Evolutionary conservation across 2,888 invertebrate genomes (phyloP).

Genomic region (Zygaena filipendulae): DNA sequence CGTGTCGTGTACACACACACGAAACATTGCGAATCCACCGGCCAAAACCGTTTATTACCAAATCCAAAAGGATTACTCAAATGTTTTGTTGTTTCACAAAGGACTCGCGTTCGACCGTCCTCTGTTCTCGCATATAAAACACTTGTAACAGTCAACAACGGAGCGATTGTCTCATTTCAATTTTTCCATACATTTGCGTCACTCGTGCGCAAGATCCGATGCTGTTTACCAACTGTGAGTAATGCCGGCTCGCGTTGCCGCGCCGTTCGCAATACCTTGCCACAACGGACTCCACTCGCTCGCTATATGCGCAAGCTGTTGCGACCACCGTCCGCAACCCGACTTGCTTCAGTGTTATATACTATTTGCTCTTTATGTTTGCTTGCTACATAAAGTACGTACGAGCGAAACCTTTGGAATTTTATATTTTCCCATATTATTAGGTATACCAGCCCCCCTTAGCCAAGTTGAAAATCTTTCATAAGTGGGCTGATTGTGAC

Average conservation of each 20-base stretch:
- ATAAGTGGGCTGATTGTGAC: too few species aligned
- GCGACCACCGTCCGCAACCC: constrained; percentile 31
- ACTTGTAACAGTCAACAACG: constrained; percentile 23
- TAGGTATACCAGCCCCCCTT: constrained; percentile 6
- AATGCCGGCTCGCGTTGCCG: constrained; percentile 39
- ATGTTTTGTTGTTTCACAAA: constrained; percentile 21
- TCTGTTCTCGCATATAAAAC: constrained; percentile 34
- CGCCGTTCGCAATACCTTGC: constrained; percentile 35
- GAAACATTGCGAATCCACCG: constrained; percentile 39
- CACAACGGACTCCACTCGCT: too few species aligned
- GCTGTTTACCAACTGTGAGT: constrained; percentile 51
- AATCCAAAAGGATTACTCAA: constrained; percentile 38
- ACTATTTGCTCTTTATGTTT: too few species aligned
- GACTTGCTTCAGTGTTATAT: constrained; percentile 48
- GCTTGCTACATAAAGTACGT: too few species aligned
- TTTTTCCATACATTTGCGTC: constrained; percentile 45
- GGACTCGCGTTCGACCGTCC: constrained; percentile 22
- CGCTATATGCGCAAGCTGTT: constrained; percentile 62
- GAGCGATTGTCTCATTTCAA: constrained; percentile 32
- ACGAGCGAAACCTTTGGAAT: constrained; percentile 15
- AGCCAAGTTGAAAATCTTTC: too few species aligned
- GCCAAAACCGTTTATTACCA: constrained; percentile 31
- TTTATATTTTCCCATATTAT: not conserved
- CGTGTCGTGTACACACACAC: constrained; percentile 34
- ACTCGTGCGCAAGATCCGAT: constrained; percentile 40